Conservation (phyloP, 1,140 invertebrate genomes). For the Nixonia krombeini region DNA sequence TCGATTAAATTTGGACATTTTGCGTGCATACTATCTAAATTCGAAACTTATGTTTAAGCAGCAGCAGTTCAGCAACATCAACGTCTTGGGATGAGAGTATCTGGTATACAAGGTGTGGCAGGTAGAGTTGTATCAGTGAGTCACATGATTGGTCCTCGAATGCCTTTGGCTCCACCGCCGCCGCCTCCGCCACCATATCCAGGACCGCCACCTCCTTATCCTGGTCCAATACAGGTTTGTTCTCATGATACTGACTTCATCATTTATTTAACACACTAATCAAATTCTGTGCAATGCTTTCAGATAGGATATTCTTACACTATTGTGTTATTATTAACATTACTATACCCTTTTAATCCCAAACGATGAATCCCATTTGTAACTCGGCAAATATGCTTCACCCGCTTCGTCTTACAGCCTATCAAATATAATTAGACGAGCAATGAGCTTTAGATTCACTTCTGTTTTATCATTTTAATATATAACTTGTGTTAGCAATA, state of each 20-base stretch:
- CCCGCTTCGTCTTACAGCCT: conserved; percentile 37
- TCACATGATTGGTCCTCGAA: conserved; percentile 66
- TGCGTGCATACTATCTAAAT: too few species aligned
- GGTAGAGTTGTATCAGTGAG: conserved; percentile 66
- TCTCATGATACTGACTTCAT: not conserved
- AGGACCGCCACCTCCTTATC: conserved; percentile 69
- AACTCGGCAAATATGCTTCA: conserved; percentile 32
- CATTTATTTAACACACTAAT: conserved; percentile 9
- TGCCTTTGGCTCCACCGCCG: conserved; percentile 73
- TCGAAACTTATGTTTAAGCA: too few species aligned
- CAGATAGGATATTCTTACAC: conserved; percentile 47
- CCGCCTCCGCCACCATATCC: conserved; percentile 81
- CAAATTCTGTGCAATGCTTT: conserved; percentile 55
- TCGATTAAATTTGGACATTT: too few species aligned
- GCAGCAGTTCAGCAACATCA: conserved; percentile 57
- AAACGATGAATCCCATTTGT: conserved; percentile 17
- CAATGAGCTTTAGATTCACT: too few species aligned
- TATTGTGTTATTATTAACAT: conserved; percentile 31
- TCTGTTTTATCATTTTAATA: too few species aligned
- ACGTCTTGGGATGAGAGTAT: conserved; percentile 61
- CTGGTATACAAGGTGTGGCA: conserved; percentile 60
- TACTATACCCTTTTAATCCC: conserved; percentile 5
- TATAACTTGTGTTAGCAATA: too few species aligned
- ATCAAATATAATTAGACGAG: too few species aligned
- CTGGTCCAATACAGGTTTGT: conserved; percentile 66